Evolutionary conservation across 2,888 invertebrate genomes (phyloP).

Genomic region (Sepiola atlantica): DNA sequence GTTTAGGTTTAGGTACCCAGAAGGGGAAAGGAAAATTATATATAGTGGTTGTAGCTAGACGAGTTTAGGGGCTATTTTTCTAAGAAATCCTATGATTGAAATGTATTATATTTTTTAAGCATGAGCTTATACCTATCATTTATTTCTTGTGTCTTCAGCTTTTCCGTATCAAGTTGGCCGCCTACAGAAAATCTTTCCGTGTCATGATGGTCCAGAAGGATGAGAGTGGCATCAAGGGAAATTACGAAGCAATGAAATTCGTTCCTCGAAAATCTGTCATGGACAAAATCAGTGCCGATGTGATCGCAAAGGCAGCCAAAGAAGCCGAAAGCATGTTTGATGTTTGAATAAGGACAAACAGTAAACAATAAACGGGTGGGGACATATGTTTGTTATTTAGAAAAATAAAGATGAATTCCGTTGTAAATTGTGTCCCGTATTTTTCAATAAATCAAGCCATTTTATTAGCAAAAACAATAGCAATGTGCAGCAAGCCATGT

Average conservation of each 20-base stretch:
- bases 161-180: not conserved
- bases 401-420: not conserved
- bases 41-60: no score
- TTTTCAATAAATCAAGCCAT: no score
- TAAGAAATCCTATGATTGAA: not conserved
- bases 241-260: not conserved
- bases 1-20: no score
- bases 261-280: not conserved
- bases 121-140: not conserved
- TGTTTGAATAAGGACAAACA: no score
- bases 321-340: not conserved
- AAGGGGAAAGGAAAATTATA: no score
- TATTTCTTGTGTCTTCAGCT: not conserved
- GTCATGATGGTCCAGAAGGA: not conserved
- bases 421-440: no score
- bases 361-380: not conserved
- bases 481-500: no score
- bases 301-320: not conserved
- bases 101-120: not conserved
- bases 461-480: no score
- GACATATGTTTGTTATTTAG: not conserved
- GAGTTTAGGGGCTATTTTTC: no score
- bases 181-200: not conserved
- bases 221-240: constrained; percentile 14
- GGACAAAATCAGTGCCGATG: not conserved